Evolutionary conservation across 2,888 invertebrate genomes (phyloP).

Genomic region (Lampropteryx suffumata): DNA sequence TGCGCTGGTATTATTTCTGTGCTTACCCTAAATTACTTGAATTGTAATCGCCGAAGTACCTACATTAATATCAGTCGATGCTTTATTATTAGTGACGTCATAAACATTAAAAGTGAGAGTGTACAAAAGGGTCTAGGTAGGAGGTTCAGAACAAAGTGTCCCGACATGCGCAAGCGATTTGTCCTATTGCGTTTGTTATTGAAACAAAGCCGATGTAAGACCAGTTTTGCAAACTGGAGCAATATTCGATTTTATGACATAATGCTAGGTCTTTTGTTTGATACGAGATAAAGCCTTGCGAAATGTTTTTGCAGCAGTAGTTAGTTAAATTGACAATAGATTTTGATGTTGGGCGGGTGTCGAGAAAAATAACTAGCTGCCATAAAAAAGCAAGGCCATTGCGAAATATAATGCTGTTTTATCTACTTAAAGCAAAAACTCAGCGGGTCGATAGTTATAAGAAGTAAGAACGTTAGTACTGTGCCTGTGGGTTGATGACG

Average conservation of each 20-base stretch:
- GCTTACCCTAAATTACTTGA: background rate
- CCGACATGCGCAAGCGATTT: constrained; percentile 69
- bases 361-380: constrained; percentile 39
- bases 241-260: constrained; percentile 65
- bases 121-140: constrained; percentile 47
- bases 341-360: constrained; percentile 49
- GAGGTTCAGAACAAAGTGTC: constrained; percentile 52
- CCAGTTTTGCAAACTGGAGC: constrained; percentile 68
- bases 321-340: constrained; percentile 56
- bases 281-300: constrained; percentile 62
- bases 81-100: constrained; percentile 37
- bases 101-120: constrained; percentile 65
- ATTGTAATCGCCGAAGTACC: background rate
- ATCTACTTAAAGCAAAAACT: constrained; percentile 32
- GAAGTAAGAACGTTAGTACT: constrained; percentile 13
- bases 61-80: constrained; percentile 22
- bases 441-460: constrained; percentile 29
- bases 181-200: constrained; percentile 63
- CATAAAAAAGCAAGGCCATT: constrained; percentile 15
- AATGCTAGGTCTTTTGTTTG: constrained; percentile 52
- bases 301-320: constrained; percentile 61
- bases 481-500: background rate
- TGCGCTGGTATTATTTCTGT: no score
- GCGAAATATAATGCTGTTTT: constrained; percentile 29
- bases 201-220: constrained; percentile 62